Percentiles rank a stretch among this genome's conserved stretches.
Conservation (phyloP, 2,113 vertebrate species). For the Lepisosteus osseus region DNA sequence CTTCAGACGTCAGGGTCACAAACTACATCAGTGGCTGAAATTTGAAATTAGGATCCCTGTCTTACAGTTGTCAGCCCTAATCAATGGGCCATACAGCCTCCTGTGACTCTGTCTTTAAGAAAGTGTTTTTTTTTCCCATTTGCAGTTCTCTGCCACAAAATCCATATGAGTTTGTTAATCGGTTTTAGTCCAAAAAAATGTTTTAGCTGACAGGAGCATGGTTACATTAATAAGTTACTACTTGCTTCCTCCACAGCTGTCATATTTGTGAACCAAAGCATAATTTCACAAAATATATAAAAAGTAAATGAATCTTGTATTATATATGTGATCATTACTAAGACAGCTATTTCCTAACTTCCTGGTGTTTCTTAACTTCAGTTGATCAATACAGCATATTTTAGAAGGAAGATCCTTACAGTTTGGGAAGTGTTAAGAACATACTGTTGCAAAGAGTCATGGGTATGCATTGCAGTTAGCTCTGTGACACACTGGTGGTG, state of each 20-base stretch:
- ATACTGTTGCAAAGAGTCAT: no score
- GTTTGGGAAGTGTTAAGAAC: no score
- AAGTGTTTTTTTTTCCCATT: neutral
- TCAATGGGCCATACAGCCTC: conserved; percentile 2
- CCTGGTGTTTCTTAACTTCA: no score
- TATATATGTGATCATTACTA: neutral
- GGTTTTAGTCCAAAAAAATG: neutral
- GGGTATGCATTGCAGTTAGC: no score
- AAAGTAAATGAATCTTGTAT: neutral
- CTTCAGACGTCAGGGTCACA: neutral
- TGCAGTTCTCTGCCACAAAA: neutral
- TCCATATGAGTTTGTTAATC: neutral
- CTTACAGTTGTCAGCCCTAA: conserved; percentile 2
- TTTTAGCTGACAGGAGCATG: conserved; percentile 7
- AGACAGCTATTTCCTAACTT: no score
- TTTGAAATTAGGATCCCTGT: conserved; percentile 3
- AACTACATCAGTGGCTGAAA: neutral
- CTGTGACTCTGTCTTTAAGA: neutral
- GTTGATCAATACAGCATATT: no score
- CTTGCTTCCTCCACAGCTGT: conserved; percentile 1
- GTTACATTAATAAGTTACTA: neutral
- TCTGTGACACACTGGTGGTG: no score
- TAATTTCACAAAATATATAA: neutral
- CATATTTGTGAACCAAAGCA: neutral
- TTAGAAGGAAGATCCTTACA: no score